Evolutionary conservation across 2,113 vertebrate species (phyloP).

Genomic region (Rhineura floridana): DNA sequence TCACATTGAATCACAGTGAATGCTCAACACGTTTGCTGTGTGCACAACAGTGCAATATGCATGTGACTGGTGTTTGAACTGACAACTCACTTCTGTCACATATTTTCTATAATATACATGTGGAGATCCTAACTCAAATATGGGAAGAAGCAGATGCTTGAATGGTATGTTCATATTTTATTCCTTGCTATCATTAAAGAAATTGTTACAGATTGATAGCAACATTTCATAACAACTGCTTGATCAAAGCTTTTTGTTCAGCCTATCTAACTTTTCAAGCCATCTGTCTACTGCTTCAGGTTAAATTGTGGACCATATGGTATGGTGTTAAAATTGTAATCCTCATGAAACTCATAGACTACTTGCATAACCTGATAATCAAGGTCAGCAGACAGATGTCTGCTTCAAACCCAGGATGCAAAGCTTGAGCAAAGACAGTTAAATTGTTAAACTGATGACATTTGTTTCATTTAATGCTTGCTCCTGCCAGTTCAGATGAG

Average conservation of each 20-base stretch:
- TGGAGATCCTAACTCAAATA: not conserved
- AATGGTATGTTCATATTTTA: conserved; percentile 4
- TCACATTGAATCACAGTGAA: not conserved
- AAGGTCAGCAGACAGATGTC: conserved; percentile 36
- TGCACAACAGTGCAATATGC: not conserved
- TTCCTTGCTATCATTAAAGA: conserved; percentile 20
- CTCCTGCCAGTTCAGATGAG: conserved; percentile 46
- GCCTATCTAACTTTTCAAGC: conserved; percentile 17
- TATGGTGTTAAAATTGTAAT: conserved; percentile 35
- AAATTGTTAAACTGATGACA: conserved; percentile 45
- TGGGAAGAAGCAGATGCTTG: not conserved
- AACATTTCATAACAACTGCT: not conserved
- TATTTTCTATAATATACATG: not conserved
- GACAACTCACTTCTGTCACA: not conserved
- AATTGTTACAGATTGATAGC: not conserved
- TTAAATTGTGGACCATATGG: conserved; percentile 36
- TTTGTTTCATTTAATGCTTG: conserved; percentile 27
- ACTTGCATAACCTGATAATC: conserved; percentile 34
- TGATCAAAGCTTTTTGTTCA: conserved; percentile 46
- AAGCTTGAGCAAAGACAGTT: conserved; percentile 36
- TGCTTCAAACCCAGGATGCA: conserved; percentile 11
- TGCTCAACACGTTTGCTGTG: not conserved
- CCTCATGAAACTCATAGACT: conserved; percentile 32
- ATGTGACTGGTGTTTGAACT: not conserved
- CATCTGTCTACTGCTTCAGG: conserved; percentile 43